A percentile compares a stretch with the other conserved stretches of the same genome.
phyloP scores from a whole-genome alignment of 2,888 invertebrate species.

The Agrotis clavis region DNA sequence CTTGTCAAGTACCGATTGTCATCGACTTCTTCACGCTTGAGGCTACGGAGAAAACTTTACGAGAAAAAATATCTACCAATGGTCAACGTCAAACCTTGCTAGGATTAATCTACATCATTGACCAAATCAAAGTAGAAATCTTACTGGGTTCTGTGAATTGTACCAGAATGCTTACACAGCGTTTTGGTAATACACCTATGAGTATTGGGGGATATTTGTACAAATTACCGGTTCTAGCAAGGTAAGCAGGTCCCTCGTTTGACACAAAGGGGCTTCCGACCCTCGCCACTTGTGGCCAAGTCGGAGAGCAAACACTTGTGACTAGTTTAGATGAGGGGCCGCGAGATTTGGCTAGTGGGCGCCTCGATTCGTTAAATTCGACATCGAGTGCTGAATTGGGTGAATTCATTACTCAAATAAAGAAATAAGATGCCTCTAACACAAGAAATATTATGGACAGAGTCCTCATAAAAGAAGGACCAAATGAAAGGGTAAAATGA shows the following conservation, averaged over 20 bases:
- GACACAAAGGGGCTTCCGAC: constrained; percentile 78
- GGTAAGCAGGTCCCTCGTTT: constrained; percentile 76
- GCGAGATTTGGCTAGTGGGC: constrained; percentile 74
- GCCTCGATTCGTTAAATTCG: constrained; percentile 57
- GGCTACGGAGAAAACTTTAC: constrained; percentile 27
- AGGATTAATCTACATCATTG: background rate
- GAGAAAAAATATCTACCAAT: constrained; percentile 15
- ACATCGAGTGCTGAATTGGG: constrained; percentile 37
- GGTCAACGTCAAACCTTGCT: background rate
- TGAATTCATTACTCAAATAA: constrained; percentile 28
- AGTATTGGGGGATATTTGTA: constrained; percentile 72
- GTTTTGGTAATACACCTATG: constrained; percentile 41
- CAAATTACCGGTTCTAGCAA: constrained; percentile 82
- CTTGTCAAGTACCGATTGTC: constrained; percentile 71
- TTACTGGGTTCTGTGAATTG: constrained; percentile 23
- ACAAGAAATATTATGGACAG: background rate
- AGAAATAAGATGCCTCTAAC: background rate
- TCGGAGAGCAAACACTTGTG: constrained; percentile 83
- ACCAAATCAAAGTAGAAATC: constrained; percentile 1
- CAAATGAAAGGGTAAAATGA: constrained; percentile 47
- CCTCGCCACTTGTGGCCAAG: constrained; percentile 81
- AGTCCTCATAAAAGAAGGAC: constrained; percentile 18
- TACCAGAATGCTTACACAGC: constrained; percentile 58
- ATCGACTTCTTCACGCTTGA: constrained; percentile 61
- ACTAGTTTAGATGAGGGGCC: constrained; percentile 70